phyloP scores from a whole-genome alignment of 2,113 vertebrate species.

The Crypturellus undulatus region DNA sequence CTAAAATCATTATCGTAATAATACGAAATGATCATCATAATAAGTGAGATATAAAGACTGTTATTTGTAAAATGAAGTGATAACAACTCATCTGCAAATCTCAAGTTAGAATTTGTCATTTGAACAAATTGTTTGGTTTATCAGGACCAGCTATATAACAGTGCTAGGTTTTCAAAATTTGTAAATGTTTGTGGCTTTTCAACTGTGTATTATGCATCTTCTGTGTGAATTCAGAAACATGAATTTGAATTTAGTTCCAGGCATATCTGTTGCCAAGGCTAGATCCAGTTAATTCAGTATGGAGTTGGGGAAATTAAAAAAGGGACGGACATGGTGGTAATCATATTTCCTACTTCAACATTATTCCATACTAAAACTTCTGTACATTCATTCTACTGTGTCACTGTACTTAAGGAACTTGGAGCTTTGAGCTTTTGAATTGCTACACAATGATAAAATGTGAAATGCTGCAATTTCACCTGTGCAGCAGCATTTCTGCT shows the following conservation, averaged over 20 bases:
- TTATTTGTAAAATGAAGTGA: not conserved
- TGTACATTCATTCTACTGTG: not conserved
- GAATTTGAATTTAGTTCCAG: not conserved
- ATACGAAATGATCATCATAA: not conserved
- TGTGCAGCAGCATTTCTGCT: not conserved
- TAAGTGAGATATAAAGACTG: no score
- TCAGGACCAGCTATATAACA: not conserved
- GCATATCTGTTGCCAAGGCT: not conserved
- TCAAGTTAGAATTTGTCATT: not conserved
- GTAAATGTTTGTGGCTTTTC: not conserved
- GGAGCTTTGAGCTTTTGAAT: not conserved
- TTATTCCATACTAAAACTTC: not conserved
- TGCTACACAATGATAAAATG: not conserved
- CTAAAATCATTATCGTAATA: no score
- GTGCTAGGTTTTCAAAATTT: not conserved
- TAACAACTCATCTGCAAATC: not conserved
- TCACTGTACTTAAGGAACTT: not conserved
- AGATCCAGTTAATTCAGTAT: not conserved
- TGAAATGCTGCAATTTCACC: not conserved
- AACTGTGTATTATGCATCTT: not conserved
- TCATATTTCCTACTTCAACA: not conserved
- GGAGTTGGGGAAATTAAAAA: not conserved
- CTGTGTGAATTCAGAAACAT: not conserved
- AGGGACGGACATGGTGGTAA: not conserved
- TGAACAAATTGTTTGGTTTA: not conserved